These are phyloP conservation scores for Megalurothrips usitatus DNA, from an alignment of 2,888 invertebrate genomes.

Conservation along the genomic window DNA sequence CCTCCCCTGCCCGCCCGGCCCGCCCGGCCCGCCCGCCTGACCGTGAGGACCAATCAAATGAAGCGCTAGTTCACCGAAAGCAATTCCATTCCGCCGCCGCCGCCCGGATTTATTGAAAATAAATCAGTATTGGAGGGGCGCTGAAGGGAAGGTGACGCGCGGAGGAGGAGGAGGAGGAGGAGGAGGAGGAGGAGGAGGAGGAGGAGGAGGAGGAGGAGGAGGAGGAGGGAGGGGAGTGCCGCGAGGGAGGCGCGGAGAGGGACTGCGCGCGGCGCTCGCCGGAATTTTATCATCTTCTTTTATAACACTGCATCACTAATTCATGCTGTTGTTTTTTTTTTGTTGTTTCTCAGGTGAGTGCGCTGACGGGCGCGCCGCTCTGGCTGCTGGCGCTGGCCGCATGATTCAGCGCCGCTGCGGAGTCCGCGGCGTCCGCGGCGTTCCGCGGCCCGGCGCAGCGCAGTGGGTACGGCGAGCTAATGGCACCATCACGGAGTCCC, in stretches of 20 bases:
- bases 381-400: too few relatives aligned
- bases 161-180: not conserved
- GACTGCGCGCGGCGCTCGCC: not conserved
- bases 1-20: too few relatives aligned
- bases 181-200: not conserved
- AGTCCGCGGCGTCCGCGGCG: too few relatives aligned
- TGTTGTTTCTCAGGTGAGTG: not conserved
- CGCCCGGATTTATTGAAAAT: conserved; percentile 20
- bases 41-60: conserved; percentile 18
- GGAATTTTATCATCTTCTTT: not conserved
- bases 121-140: conserved; percentile 24
- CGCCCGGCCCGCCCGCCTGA: not conserved
- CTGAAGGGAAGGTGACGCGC: not conserved
- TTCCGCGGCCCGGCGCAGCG: too few relatives aligned
- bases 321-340: not conserved
- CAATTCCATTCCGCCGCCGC: conserved; percentile 17
- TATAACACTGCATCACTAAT: not conserved
- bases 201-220: not conserved
- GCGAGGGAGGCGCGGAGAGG: not conserved
- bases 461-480: too few relatives aligned
- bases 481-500: too few relatives aligned
- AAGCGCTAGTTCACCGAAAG: conserved; percentile 12
- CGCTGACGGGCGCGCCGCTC: not conserved
- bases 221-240: not conserved
- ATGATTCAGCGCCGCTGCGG: too few relatives aligned